phyloP scores from a whole-genome alignment of 2,888 invertebrate genomes.

The Horisme vitalbata region DNA sequence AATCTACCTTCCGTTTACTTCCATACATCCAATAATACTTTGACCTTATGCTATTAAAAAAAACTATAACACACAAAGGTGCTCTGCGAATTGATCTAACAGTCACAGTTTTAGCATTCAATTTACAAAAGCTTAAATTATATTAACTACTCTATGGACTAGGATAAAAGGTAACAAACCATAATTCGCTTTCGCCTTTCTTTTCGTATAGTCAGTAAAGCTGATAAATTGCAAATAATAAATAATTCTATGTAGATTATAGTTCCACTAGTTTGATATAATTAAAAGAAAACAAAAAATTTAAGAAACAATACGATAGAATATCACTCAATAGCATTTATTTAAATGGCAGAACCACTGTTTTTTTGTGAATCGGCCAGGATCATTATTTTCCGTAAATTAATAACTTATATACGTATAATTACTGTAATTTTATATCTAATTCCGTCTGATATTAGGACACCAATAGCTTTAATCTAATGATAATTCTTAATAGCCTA shows the following conservation, averaged over 20 bases:
- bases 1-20: conserved; percentile 34
- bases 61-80: conserved; percentile 40
- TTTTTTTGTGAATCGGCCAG: too few relatives aligned
- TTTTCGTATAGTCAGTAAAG: background rate
- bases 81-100: conserved; percentile 8
- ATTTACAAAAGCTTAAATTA: conserved; percentile 66
- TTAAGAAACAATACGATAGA: too few relatives aligned
- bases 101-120: conserved; percentile 31
- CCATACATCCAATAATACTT: conserved; percentile 33
- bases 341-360: too few relatives aligned
- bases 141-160: conserved; percentile 65
- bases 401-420: conserved; percentile 8
- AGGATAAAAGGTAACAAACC: conserved; percentile 71
- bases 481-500: conserved; percentile 28
- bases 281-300: too few relatives aligned
- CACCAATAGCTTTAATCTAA: conserved; percentile 37
- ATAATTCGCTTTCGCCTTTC: conserved; percentile 3
- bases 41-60: conserved; percentile 40
- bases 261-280: too few relatives aligned
- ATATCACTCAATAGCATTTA: too few relatives aligned
- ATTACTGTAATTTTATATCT: too few relatives aligned
- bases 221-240: background rate
- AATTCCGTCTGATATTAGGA: conserved; percentile 32
- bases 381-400: background rate
- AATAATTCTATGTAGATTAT: too few relatives aligned